Evolutionary conservation across 2,113 vertebrate genomes (phyloP).

Genomic region (Brachirus orientalis): DNA sequence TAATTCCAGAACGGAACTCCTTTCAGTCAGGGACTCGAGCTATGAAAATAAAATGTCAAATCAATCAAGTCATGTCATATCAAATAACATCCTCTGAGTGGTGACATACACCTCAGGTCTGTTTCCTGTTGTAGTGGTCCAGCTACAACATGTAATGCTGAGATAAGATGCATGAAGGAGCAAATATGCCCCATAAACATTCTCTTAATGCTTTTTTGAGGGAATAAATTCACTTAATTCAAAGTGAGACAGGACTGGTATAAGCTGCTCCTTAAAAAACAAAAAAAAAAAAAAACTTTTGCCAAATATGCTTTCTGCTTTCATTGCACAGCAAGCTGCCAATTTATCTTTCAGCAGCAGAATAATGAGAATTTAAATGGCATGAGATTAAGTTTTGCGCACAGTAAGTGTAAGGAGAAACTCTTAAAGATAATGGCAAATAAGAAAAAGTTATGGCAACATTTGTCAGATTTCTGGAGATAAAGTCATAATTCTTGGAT

Average conservation of each 20-base stretch:
- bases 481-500: conserved; percentile 23
- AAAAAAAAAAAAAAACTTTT: neutral
- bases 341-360: neutral
- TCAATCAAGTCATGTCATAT: too few relatives aligned
- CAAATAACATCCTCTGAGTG: conserved; percentile 11
- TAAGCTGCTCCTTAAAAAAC: neutral
- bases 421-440: conserved; percentile 4
- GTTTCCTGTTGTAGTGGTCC: neutral
- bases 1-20: too few relatives aligned
- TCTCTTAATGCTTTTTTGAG: neutral
- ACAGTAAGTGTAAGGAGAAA: neutral
- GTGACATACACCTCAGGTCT: conserved; percentile 1
- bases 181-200: neutral
- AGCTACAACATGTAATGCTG: neutral
- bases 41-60: conserved; percentile 3
- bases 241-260: neutral
- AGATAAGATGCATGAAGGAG: neutral
- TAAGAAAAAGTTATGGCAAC: conserved; percentile 22
- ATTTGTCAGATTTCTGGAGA: conserved; percentile 29
- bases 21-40: neutral
- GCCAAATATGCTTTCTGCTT: neutral
- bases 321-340: neutral
- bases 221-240: conserved; percentile 2
- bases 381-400: neutral
- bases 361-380: conserved; percentile 12